Percentiles rank a stretch among this genome's conserved stretches.
phyloP scores from a whole-genome alignment of 1,140 invertebrate species.

The Epicauta chinensis region DNA sequence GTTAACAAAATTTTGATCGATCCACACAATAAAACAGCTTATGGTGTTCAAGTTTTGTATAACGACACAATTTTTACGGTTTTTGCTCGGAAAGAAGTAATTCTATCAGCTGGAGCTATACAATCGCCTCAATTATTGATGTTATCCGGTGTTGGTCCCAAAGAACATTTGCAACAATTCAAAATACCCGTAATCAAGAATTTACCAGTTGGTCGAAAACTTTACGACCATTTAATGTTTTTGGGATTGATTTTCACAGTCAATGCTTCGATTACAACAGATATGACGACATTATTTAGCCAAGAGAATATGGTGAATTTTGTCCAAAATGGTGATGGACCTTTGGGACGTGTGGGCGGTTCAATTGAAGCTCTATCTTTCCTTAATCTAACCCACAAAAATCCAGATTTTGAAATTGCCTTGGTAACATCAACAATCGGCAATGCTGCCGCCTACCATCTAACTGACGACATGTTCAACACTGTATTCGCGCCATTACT shows the following conservation, averaged over 20 bases:
- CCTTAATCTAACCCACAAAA: slow-evolving; percentile 38
- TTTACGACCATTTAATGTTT: slow-evolving; percentile 47
- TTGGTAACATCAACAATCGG: slow-evolving; percentile 41
- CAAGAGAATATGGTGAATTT: slow-evolving; percentile 21
- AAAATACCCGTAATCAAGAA: slow-evolving; percentile 41
- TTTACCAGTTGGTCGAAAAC: slow-evolving; percentile 47
- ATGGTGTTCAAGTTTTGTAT: slow-evolving; percentile 24
- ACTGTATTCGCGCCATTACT: slow-evolving; percentile 30
- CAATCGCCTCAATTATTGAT: slow-evolving; percentile 81
- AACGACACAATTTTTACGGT: slow-evolving; percentile 44
- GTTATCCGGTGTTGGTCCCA: slow-evolving; percentile 70
- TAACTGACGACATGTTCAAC: slow-evolving; percentile 24
- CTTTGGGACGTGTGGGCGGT: slow-evolving; percentile 38
- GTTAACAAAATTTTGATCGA: slow-evolving; percentile 67
- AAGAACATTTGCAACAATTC: slow-evolving; percentile 44
- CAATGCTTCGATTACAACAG: slow-evolving; percentile 12
- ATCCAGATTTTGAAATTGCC: slow-evolving; percentile 54
- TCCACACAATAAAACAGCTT: slow-evolving; percentile 56
- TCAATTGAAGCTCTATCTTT: slow-evolving; percentile 48
- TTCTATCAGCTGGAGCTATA: slow-evolving; percentile 76
- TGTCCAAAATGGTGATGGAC: slow-evolving; percentile 21
- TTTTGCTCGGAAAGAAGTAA: slow-evolving; percentile 72
- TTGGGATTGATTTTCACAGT: slow-evolving; percentile 30
- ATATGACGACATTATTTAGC: background rate
- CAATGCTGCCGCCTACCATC: slow-evolving; percentile 14